phyloP scores from a whole-genome alignment of 2,113 vertebrate species.

The Paracanthobrama guichenoti region DNA sequence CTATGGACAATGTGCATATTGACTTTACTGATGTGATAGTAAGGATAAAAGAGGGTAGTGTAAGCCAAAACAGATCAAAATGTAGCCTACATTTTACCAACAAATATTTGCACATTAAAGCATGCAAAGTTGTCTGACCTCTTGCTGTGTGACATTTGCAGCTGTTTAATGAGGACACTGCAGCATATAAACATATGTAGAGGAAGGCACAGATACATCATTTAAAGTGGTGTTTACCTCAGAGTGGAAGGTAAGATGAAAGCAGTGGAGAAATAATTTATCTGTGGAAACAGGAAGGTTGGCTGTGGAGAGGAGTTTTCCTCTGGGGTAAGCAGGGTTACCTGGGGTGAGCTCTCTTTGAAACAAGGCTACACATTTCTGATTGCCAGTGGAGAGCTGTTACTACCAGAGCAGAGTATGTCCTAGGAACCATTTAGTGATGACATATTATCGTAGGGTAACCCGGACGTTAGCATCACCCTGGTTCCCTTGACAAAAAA shows the following conservation, averaged over 20 bases:
- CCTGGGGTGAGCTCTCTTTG: not conserved
- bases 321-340: not conserved
- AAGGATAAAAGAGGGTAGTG: not conserved
- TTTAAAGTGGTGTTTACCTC: not conserved
- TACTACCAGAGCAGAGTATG: not conserved
- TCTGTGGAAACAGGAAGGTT: not conserved
- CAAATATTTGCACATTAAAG: not conserved
- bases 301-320: not conserved
- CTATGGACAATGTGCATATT: not conserved
- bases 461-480: not conserved
- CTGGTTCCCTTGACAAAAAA: not conserved
- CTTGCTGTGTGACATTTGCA: not conserved
- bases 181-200: not conserved
- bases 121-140: not conserved
- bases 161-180: constrained; percentile 17
- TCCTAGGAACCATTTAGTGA: not conserved
- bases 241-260: constrained; percentile 11
- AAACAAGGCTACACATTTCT: not conserved
- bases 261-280: not conserved
- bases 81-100: not conserved
- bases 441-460: not conserved
- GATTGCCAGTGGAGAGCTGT: not conserved
- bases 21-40: not conserved
- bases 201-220: not conserved
- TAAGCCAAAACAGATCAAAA: not conserved